Conservation (phyloP, 2,113 vertebrate genomes). For the Cyphomyrus plagiostoma region DNA sequence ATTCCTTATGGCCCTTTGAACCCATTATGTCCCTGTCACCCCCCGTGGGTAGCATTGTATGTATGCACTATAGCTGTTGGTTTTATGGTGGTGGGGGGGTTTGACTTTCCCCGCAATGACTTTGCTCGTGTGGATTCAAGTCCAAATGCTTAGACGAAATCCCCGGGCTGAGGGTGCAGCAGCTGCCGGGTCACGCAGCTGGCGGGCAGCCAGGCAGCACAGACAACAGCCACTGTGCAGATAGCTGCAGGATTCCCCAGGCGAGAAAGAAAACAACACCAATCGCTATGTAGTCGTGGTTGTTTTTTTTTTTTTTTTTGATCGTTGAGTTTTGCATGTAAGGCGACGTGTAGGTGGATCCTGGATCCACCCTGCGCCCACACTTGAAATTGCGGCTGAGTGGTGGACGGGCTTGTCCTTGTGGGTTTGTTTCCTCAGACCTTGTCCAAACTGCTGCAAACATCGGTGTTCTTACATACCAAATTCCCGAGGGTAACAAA, state of each 20-base stretch:
- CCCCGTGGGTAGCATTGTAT: not conserved
- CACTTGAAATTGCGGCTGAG: not conserved
- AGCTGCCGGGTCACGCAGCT: conserved; percentile 26
- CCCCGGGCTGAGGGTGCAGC: conserved; percentile 13
- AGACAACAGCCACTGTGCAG: not conserved
- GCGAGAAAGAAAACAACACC: not conserved
- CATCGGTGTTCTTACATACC: not conserved
- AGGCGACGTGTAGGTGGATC: not conserved
- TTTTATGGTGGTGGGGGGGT: not conserved
- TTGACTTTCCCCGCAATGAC: conserved; percentile 24
- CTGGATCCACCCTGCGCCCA: not conserved
- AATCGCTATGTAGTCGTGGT: not conserved
- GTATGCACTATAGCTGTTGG: not conserved
- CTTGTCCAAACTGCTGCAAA: not conserved
- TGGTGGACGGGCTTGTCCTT: not conserved
- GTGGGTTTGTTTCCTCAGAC: not conserved
- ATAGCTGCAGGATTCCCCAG: not conserved
- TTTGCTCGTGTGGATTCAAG: conserved; percentile 21
- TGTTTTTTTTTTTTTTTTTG: not conserved
- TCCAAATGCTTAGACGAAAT: conserved; percentile 17
- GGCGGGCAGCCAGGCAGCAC: conserved; percentile 20
- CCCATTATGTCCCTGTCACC: not conserved
- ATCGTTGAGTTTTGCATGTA: not conserved
- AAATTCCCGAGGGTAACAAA: not conserved
- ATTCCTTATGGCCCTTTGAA: not conserved